Evolutionary conservation across 2,797 vertebrate species (phyloP).

Genomic region (Argyrosomus regius): DNA sequence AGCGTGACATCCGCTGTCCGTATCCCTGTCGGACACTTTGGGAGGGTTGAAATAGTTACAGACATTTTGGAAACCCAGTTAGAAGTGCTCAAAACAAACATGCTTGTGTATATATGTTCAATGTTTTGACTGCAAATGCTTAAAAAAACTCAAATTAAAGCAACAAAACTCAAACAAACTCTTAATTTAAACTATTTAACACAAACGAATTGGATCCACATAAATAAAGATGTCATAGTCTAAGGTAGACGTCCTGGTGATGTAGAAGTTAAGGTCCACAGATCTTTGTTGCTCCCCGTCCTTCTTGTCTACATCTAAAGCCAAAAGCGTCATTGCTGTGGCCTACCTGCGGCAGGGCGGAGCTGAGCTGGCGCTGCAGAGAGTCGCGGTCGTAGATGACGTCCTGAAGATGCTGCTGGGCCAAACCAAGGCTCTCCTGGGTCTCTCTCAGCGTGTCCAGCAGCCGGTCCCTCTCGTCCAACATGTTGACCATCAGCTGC

Average conservation of each 20-base stretch:
- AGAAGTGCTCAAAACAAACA: no score
- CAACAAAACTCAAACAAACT: background rate
- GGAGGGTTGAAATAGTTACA: no score
- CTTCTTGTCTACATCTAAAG: background rate
- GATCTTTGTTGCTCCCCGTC: background rate
- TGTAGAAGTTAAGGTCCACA: background rate
- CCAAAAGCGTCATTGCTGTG: background rate
- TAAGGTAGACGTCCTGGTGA: background rate
- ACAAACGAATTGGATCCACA: background rate
- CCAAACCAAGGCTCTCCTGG: conserved; percentile 94
- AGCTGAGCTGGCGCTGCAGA: conserved; percentile 97
- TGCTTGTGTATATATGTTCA: no score
- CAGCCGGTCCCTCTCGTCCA: conserved; percentile 97
- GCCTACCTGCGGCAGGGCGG: conserved; percentile 96
- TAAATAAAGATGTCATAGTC: background rate
- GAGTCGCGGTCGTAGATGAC: conserved; percentile 98
- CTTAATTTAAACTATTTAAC: background rate
- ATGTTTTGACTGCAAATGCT: no score
- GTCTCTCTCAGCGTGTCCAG: conserved; percentile 97
- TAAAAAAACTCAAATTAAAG: no score
- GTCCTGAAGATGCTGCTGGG: conserved; percentile 97
- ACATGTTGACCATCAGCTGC: conserved; percentile 99
- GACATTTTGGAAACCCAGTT: no score
- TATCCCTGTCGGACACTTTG: no score
- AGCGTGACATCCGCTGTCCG: no score